Evolutionary conservation across 2,113 vertebrate genomes (phyloP).

Genomic region (Protobothrops flavoviridis): DNA sequence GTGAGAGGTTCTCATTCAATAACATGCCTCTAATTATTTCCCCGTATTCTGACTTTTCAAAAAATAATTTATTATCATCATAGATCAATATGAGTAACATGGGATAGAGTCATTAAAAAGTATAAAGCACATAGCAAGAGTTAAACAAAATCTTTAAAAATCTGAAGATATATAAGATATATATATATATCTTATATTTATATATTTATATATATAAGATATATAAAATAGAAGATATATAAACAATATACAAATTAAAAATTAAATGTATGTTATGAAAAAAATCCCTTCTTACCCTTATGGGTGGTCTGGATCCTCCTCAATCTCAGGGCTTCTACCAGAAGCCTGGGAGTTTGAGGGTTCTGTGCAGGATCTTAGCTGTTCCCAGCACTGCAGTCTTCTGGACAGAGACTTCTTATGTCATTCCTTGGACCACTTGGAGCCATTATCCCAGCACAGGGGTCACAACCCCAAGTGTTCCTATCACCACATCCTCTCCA

Average conservation of each 20-base stretch:
- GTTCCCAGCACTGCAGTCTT: too few relatives aligned
- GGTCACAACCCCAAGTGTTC: too few relatives aligned
- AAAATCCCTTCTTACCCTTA: too few relatives aligned
- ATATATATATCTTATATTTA: not conserved
- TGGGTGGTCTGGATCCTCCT: too few relatives aligned
- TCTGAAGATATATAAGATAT: not conserved
- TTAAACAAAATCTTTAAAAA: not conserved
- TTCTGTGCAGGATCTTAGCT: too few relatives aligned
- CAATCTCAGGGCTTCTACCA: too few relatives aligned
- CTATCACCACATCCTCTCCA: too few relatives aligned
- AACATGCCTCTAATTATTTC: not conserved
- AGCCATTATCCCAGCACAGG: too few relatives aligned
- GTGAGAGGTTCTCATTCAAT: not conserved
- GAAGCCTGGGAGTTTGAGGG: too few relatives aligned
- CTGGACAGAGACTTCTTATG: too few relatives aligned
- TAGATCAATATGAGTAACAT: not conserved
- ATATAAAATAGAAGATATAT: not conserved
- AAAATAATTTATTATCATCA: not conserved
- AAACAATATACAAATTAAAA: not conserved
- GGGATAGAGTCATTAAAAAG: not conserved
- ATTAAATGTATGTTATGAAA: not conserved
- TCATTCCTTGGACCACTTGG: too few relatives aligned
- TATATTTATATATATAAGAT: too few relatives aligned
- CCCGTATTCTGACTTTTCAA: not conserved
- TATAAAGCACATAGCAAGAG: not conserved